Percentiles rank a stretch among this genome's conserved stretches.
Evolutionary conservation across 2,113 vertebrate genomes (phyloP).

Genomic region (Chunga burmeisteri): DNA sequence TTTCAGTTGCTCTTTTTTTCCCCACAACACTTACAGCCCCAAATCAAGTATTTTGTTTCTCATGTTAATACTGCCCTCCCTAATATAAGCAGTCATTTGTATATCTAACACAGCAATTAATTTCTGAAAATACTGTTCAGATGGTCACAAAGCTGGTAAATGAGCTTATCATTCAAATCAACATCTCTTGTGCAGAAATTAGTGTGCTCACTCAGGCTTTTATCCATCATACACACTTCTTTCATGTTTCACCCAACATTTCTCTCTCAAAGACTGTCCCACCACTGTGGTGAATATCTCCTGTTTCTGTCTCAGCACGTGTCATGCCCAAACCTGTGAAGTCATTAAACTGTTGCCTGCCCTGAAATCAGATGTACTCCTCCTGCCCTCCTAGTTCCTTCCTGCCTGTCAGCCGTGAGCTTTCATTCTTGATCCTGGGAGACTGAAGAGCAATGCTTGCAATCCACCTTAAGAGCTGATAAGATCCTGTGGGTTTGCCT

Average conservation of each 20-base stretch:
- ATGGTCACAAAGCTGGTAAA: constrained; percentile 34
- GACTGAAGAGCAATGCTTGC: neutral
- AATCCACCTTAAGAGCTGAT: neutral
- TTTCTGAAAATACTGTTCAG: constrained; percentile 58
- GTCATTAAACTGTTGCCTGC: neutral
- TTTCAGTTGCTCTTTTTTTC: neutral
- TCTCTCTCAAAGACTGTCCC: neutral
- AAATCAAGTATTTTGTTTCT: constrained; percentile 52
- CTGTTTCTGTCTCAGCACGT: neutral
- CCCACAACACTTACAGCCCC: neutral
- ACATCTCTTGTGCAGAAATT: neutral
- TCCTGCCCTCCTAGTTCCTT: neutral
- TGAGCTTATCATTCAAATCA: constrained; percentile 44
- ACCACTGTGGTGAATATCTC: neutral
- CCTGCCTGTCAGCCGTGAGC: neutral
- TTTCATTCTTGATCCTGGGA: neutral
- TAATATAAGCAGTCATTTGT: constrained; percentile 33
- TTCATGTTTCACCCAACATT: neutral
- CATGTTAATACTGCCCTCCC: neutral
- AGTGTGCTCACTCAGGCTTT: neutral
- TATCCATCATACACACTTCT: neutral
- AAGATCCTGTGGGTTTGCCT: neutral
- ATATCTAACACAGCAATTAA: constrained; percentile 26
- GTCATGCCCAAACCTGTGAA: neutral
- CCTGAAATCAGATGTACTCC: neutral